phyloP scores from a whole-genome alignment of 1,140 invertebrate genomes.

The Euura saliciscinereae region DNA sequence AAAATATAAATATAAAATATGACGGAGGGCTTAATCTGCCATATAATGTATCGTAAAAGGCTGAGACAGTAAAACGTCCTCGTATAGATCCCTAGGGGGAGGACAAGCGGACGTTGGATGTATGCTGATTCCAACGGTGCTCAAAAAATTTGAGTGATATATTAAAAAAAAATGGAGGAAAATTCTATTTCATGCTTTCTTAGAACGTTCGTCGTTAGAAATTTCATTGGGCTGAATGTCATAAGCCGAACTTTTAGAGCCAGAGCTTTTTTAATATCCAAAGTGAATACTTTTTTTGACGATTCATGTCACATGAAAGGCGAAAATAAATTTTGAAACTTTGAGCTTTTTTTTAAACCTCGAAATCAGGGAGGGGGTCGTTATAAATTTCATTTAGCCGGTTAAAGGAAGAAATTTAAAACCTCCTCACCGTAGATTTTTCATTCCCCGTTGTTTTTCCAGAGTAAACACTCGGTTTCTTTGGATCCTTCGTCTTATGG shows the following conservation, averaged over 20 bases:
- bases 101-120: neutral
- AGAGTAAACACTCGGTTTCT: slow-evolving; percentile 27
- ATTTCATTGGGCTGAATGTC: no score
- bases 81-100: neutral
- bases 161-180: no score
- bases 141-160: no score
- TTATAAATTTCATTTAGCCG: no score
- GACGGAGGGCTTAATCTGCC: slow-evolving; percentile 9
- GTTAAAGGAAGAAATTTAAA: neutral
- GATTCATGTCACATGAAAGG: no score
- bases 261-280: neutral
- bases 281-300: neutral
- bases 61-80: slow-evolving; percentile 5
- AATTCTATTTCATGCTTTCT: no score
- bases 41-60: slow-evolving; percentile 14
- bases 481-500: neutral
- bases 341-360: neutral
- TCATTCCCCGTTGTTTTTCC: slow-evolving; percentile 29
- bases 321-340: no score
- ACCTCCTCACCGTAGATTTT: slow-evolving; percentile 2
- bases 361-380: neutral
- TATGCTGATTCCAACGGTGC: neutral
- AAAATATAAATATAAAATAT: slow-evolving; percentile 15
- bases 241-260: no score
- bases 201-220: no score